These are phyloP conservation scores for Trididemnum miniatum DNA, from an alignment of 23 tunicate species.

Conservation along the genomic window DNA sequence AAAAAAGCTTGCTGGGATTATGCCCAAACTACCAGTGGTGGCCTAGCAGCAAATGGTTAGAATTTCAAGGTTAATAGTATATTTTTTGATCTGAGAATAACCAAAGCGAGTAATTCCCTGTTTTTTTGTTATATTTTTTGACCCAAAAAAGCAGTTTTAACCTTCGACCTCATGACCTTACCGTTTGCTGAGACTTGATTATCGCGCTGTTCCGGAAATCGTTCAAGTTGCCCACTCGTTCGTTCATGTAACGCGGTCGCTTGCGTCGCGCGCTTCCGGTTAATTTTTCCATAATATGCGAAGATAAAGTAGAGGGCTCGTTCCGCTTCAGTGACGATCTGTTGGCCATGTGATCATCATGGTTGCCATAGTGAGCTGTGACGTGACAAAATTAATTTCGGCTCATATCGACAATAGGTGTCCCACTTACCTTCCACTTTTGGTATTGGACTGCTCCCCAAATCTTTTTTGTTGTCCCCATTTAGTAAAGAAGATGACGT, in stretches of 20 bases:
- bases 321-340: not conserved
- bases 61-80: no score
- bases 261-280: slow-evolving; percentile 84
- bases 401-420: no score
- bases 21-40: no score
- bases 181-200: not conserved
- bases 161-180: no score
- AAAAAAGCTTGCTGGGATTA: no score
- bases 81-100: no score
- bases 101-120: no score
- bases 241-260: slow-evolving; percentile 74
- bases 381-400: no score
- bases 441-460: not conserved
- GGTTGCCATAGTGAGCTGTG: not conserved
- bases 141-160: no score
- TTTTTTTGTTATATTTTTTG: no score
- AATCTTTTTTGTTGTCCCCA: slow-evolving; percentile 15
- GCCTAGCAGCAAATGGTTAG: no score
- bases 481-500: slow-evolving; percentile 44
- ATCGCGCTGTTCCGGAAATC: not conserved
- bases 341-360: not conserved
- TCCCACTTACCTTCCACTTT: not conserved
- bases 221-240: slow-evolving; percentile 22
- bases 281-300: slow-evolving; percentile 35
- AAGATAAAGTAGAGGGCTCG: not conserved